Evolutionary conservation across 2,888 invertebrate species (phyloP).

Genomic region (Drosophila incognita): DNA sequence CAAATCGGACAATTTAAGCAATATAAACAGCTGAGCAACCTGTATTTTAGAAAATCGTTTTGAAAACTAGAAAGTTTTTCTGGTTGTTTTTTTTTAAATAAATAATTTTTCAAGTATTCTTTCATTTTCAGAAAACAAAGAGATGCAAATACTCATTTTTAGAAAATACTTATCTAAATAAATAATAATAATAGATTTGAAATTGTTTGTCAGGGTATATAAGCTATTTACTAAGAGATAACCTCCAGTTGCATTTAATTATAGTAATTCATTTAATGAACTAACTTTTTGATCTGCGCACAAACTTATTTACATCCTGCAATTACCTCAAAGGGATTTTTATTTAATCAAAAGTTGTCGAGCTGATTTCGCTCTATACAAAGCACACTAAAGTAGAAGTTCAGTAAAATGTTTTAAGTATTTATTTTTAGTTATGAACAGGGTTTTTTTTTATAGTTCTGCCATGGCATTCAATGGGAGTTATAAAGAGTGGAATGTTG

Average conservation of each 20-base stretch:
- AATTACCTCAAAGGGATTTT: not conserved
- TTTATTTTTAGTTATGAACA: not conserved
- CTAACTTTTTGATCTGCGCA: not conserved
- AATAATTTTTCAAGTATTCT: fast-evolving
- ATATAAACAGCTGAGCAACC: not conserved
- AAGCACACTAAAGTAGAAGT: not conserved
- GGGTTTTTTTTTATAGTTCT: not conserved
- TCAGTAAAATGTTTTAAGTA: not conserved
- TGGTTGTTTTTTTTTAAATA: not conserved
- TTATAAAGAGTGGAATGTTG: not conserved
- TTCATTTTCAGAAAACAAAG: not conserved
- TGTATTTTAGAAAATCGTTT: not conserved
- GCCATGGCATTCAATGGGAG: constrained; percentile 1
- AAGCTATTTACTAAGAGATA: not conserved
- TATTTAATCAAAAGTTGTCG: not conserved
- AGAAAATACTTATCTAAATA: not conserved
- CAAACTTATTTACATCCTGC: not conserved
- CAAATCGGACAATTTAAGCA: not conserved
- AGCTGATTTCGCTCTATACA: not conserved
- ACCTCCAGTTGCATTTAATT: not conserved
- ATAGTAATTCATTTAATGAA: not conserved
- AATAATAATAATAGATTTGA: no score
- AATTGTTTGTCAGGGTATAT: fast-evolving
- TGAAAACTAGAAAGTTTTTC: not conserved
- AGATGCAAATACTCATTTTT: not conserved